Base-by-base conservation (phyloP, 2,888 invertebrate genomes). In the Phengaris arion region DNA sequence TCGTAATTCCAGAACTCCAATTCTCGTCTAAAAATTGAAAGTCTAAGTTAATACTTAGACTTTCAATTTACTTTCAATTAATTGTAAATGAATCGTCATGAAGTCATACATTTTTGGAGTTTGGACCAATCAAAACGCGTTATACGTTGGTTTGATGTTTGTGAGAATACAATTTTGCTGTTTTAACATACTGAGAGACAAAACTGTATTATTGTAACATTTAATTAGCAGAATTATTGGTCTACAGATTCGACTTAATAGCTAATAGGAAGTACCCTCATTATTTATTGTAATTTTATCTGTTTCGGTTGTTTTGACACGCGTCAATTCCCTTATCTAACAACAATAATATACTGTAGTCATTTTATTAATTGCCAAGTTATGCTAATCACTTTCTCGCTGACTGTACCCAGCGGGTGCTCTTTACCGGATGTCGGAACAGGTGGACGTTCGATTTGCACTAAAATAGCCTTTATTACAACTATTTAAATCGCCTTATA, bases 361-460 rank as follows among this genome's bases (percentile, higher is more conserved):
- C 51, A 70, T 70, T 70, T 22, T 15, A 70, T 54, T 72, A 72
- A 54, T 52, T 72, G 22, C 10, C 72, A 6, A 52, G 72, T 72
- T 35, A 69, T 51, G 68, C 70, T 76, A 75, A 76, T 69, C 73
- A 78, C 74, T 80, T 79, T 75, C 74, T 74, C 64, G 68, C 76
- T 12, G 77, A 79, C 74, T 78, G 77, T 79, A 78, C 79, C 77
- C 77, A 77, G 77, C 78, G 77, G 76, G 75, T 77, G 80, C 78
- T 80, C 80, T 79, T 86, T 78, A 78, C 82, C 82, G 82, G 83
- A 82, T 81, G 83, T 80, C 80, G 79, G 80, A 82, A 82, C 83
- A 83, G 83, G 82, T 90, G 84, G 82, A 84, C 84, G 83, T 83
- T 84, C 83, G 79, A 77, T 74, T 15, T 68, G 54, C 57, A 55